These are phyloP conservation scores for Pagrus major DNA, from an alignment of 2,113 vertebrate species.

Conservation along the genomic window DNA sequence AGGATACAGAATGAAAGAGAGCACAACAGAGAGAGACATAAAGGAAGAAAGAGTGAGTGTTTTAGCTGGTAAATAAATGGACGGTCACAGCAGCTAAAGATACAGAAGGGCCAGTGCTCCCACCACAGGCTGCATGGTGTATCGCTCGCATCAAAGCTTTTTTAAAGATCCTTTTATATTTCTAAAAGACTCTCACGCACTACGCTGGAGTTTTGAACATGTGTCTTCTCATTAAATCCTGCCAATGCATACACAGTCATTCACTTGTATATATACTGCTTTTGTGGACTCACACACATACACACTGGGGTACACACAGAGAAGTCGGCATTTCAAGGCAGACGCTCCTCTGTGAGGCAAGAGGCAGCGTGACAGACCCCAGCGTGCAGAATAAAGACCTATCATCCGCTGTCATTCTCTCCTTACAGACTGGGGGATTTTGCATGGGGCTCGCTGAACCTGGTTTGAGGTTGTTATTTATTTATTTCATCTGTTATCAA, in stretches of 20 bases:
- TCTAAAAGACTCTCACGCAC: constrained; percentile 1
- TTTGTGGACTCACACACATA: constrained; percentile 15
- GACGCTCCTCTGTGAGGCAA: constrained; percentile 53
- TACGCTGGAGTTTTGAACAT: constrained; percentile 5
- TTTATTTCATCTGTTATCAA: constrained; percentile 75
- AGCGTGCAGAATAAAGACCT: constrained; percentile 70
- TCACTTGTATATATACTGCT: not conserved
- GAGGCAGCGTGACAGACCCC: constrained; percentile 67
- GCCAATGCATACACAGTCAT: constrained; percentile 10
- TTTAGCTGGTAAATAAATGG: constrained; percentile 21
- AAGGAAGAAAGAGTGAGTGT: not conserved
- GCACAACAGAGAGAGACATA: not conserved
- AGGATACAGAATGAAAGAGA: constrained; percentile 6
- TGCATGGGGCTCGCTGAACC: constrained; percentile 61
- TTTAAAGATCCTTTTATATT: constrained; percentile 34
- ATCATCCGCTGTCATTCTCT: constrained; percentile 70
- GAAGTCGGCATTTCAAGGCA: constrained; percentile 65
- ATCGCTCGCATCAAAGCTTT: constrained; percentile 46
- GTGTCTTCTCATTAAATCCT: constrained; percentile 20
- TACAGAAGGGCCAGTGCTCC: constrained; percentile 43
- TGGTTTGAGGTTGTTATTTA: constrained; percentile 70
- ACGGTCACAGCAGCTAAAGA: constrained; percentile 25
- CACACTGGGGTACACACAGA: constrained; percentile 23
- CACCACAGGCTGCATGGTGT: constrained; percentile 45
- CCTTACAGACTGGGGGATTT: constrained; percentile 65